A percentile compares a stretch with the other conserved stretches of the same genome.
Evolutionary conservation across 2,797 vertebrate genomes (phyloP).

Genomic region (Okamejei kenojei): DNA sequence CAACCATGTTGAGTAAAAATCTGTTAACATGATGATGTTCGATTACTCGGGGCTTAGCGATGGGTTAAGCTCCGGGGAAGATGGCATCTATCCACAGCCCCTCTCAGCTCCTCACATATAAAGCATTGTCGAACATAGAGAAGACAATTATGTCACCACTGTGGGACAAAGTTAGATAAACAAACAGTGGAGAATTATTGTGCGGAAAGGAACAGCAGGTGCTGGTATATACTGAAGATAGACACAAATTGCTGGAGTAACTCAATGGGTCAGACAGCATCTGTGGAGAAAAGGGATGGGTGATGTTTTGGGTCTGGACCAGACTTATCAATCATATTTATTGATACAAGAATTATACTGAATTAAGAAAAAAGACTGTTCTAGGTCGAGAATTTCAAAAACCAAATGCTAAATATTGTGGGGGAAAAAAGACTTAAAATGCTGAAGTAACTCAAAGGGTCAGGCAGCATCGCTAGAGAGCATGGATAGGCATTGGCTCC

Average conservation of each 20-base stretch:
- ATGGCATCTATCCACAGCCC: background rate
- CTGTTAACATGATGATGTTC: background rate
- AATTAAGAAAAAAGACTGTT: background rate
- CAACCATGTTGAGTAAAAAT: background rate
- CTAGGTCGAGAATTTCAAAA: background rate
- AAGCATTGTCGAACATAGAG: background rate
- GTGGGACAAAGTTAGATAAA: background rate
- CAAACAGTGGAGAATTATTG: background rate
- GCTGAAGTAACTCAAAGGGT: no score
- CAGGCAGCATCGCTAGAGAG: no score
- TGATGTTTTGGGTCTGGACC: no score
- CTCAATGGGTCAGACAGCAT: no score
- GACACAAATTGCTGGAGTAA: no score
- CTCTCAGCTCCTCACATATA: background rate
- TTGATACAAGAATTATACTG: background rate
- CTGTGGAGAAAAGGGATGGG: no score
- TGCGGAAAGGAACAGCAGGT: no score
- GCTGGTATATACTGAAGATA: no score
- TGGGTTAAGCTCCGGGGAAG: conserved; percentile 2
- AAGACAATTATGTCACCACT: background rate
- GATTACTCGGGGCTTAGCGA: background rate
- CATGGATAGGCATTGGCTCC: no score
- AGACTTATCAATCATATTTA: no score
- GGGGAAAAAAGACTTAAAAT: no score
- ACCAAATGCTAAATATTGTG: background rate